These are phyloP conservation scores for Tipula unca DNA, from an alignment of 2,888 invertebrate species.

Conservation along the genomic window DNA sequence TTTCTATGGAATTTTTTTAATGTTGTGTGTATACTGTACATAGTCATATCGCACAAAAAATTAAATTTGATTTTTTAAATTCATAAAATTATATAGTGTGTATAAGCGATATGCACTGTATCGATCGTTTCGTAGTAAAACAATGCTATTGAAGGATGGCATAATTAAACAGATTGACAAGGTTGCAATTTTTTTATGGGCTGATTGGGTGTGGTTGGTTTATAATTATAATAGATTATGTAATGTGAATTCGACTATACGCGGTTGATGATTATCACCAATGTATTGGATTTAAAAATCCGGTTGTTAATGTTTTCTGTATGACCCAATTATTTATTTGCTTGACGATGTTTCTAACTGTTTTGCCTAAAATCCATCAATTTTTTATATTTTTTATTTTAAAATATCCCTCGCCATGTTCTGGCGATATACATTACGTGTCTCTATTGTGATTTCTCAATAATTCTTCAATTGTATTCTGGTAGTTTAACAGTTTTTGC, in stretches of 20 bases:
- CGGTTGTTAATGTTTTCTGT: not conserved
- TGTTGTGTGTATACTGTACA: not conserved
- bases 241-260: not conserved
- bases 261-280: not conserved
- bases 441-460: no score
- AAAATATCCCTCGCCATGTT: no score
- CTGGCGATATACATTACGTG: no score
- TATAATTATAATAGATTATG: not conserved
- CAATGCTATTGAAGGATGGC: not conserved
- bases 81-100: not conserved
- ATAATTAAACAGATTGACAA: not conserved
- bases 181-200: not conserved
- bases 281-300: not conserved
- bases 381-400: not conserved
- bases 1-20: not conserved
- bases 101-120: not conserved
- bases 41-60: not conserved
- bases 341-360: not conserved
- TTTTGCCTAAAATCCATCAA: not conserved
- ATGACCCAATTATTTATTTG: not conserved
- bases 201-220: not conserved
- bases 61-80: not conserved
- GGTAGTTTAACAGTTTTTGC: no score
- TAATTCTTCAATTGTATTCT: no score
- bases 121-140: not conserved